Percentiles rank a stretch among this genome's conserved stretches.
phyloP scores from a whole-genome alignment of 2,888 invertebrate genomes.

The Tridacna gigas region DNA sequence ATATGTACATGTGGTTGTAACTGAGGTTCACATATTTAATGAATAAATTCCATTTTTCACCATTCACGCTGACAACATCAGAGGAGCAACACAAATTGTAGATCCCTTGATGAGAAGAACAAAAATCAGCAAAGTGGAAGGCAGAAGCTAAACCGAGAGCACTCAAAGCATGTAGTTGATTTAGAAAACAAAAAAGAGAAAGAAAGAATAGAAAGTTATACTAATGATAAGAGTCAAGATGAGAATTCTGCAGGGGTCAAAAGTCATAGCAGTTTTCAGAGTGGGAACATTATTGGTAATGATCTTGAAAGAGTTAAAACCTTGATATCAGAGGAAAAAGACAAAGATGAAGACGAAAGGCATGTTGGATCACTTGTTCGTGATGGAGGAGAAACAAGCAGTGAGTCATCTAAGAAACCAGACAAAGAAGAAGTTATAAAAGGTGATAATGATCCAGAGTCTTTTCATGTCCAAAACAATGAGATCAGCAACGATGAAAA shows the following conservation, averaged over 20 bases:
- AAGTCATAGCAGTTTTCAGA: constrained; percentile 57
- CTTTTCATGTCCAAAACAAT: not conserved
- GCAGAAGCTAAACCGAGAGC: constrained; percentile 22
- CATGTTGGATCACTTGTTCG: constrained; percentile 10
- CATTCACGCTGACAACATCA: constrained; percentile 11
- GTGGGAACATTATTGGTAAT: constrained; percentile 45
- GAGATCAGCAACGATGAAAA: not conserved
- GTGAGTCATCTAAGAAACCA: not conserved
- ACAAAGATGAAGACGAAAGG: constrained; percentile 32
- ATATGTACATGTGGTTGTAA: no score
- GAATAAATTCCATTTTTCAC: not conserved
- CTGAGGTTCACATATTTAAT: not conserved
- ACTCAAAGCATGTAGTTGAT: constrained; percentile 24
- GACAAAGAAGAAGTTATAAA: not conserved
- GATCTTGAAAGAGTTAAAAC: constrained; percentile 63
- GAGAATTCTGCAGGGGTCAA: constrained; percentile 27
- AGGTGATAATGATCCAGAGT: not conserved
- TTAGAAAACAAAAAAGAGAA: constrained; percentile 60
- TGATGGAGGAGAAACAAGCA: not conserved
- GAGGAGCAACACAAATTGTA: constrained; percentile 14
- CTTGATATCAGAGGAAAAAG: constrained; percentile 59
- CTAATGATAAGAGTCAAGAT: not conserved
- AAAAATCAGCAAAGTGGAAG: not conserved
- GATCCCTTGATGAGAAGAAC: constrained; percentile 6
- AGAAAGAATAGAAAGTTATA: not conserved